Evolutionary conservation across 1,140 invertebrate genomes (phyloP).

Genomic region (Limonius californicus): DNA sequence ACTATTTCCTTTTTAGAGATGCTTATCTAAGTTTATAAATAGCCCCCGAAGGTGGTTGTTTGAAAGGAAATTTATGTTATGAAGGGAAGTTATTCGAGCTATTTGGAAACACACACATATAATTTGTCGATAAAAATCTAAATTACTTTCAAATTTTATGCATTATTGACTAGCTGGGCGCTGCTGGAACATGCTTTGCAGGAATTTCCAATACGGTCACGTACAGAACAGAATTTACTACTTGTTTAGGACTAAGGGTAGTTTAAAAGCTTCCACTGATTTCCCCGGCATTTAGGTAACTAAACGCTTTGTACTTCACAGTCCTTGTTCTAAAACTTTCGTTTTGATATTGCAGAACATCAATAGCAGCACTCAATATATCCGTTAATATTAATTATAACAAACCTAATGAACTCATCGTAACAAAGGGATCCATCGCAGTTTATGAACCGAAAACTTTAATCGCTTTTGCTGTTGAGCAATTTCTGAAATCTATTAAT

Average conservation of each 20-base stretch:
- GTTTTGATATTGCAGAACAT: too few relatives aligned
- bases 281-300: not conserved
- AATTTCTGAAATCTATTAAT: too few relatives aligned
- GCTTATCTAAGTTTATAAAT: constrained; percentile 6
- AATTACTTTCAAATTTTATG: constrained; percentile 13
- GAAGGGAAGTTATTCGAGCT: not conserved
- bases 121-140: constrained; percentile 8
- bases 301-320: too few relatives aligned
- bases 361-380: too few relatives aligned
- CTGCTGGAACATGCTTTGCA: not conserved
- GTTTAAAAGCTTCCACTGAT: not conserved
- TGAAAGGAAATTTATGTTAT: constrained; percentile 3
- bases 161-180: constrained; percentile 8
- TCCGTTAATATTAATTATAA: too few relatives aligned
- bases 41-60: not conserved
- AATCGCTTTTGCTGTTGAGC: too few relatives aligned
- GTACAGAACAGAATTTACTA: constrained; percentile 2
- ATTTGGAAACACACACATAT: constrained; percentile 5
- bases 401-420: too few relatives aligned
- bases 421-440: too few relatives aligned
- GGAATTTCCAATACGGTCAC: not conserved
- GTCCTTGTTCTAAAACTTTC: too few relatives aligned
- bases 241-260: not conserved
- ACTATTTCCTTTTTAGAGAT: too few relatives aligned
- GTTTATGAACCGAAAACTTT: too few relatives aligned